Base-by-base conservation (phyloP, 2,113 vertebrate species). In the Clarias batrachus region DNA sequence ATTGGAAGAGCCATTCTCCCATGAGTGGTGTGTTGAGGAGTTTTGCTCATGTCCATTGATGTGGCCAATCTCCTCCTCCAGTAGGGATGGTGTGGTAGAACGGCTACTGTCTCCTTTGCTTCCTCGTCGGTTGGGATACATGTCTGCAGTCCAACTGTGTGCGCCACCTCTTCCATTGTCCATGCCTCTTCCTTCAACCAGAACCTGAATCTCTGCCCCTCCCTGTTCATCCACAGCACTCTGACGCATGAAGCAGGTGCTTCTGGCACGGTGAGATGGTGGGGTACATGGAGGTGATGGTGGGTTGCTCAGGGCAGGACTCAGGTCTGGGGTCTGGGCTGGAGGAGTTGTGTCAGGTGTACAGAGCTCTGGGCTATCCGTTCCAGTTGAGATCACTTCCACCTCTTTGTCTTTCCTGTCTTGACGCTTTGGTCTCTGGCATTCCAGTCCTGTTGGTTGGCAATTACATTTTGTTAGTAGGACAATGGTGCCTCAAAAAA, bases 281-380 rank as follows among this genome's bases (percentile, higher is more conserved):
- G 0, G 97, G 94, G 74, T 96, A 95, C 94, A 94, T 9, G 94
- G 93, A 30, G 97, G 97, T 54, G 96, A 97, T 92, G 96, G 90
- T 0, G 97, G 96, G 76, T 96, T 95, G 90, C 97, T 98, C 90
- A 96, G 95, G 92, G 96, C 92, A 0, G 98, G 98, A 93, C 98
- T 99, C 93, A 97, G 96, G 0, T 99, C 97, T 0, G 98, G 97
- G 10, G 95, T 98, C 86, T 96, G 96, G 87, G 96, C 96, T 0
- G 98, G 98, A 0, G 97, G 97, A 2, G 97, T 99, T 83, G 97
- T 98, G 84, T 97, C 97, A 48, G 98, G 98, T 82, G 97, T 96
- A 95, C 98, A 99, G 90, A 99, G 94, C 94, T 98, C 97, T 0
- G 97, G 97, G 93, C 98, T 99, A 92, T 98, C 98, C 1, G 96